phyloP scores from a whole-genome alignment of 2,797 vertebrate species.

The Novumbra hubbsi region DNA sequence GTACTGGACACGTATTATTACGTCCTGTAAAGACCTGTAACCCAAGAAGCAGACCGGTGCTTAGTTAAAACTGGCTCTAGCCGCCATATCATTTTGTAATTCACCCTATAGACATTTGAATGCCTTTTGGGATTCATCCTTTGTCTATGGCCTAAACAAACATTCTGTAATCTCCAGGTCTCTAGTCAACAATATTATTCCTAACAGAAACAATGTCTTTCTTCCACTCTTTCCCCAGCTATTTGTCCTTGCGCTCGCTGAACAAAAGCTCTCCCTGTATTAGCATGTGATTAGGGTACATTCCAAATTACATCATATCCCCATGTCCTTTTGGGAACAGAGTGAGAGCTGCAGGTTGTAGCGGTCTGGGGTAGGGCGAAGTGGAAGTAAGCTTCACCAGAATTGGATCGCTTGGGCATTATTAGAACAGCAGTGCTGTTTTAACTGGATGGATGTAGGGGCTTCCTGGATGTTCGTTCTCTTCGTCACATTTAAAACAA shows the following conservation, averaged over 20 bases:
- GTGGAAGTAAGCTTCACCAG: constrained; percentile 22
- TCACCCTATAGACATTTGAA: background rate
- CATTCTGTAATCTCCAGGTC: constrained; percentile 39
- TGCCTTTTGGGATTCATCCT: background rate
- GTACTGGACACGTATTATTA: constrained; percentile 24
- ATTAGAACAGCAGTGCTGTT: constrained; percentile 24
- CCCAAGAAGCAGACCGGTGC: constrained; percentile 30
- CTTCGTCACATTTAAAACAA: constrained; percentile 3
- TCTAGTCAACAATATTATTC: constrained; percentile 42
- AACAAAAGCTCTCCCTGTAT: constrained; percentile 52
- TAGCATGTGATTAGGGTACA: constrained; percentile 29
- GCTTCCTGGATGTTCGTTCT: background rate
- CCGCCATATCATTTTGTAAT: background rate
- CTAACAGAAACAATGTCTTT: constrained; percentile 17
- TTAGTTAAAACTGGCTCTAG: constrained; percentile 18
- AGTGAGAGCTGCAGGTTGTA: constrained; percentile 29
- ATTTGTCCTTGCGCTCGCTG: constrained; percentile 33
- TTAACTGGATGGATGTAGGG: constrained; percentile 17
- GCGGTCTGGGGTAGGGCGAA: constrained; percentile 12
- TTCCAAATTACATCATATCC: constrained; percentile 53
- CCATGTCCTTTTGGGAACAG: constrained; percentile 19
- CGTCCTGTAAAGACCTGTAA: constrained; percentile 32
- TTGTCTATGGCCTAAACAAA: constrained; percentile 54
- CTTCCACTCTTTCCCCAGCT: constrained; percentile 25
- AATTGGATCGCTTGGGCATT: constrained; percentile 28